Percentiles rank a stretch among this genome's conserved stretches.
These are phyloP conservation scores for Caenorhabditis brenneri DNA, from an alignment of 1,140 invertebrate genomes.

Conservation along the genomic window DNA sequence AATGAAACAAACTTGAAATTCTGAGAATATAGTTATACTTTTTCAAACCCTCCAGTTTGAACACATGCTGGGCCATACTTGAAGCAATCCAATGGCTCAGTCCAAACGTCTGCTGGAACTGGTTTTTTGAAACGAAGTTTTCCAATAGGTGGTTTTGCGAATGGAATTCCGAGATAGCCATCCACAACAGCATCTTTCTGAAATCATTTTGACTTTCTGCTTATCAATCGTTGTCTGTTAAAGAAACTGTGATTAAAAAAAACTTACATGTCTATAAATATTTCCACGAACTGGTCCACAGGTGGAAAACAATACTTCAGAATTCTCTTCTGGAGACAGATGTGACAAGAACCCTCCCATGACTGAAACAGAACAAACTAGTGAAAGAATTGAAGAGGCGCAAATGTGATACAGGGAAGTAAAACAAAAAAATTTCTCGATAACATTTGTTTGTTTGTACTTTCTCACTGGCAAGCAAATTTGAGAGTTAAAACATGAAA, in stretches of 20 bases:
- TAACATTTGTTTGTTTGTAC: no score
- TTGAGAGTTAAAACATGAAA: no score
- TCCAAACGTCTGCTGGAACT: neutral
- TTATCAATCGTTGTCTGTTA: no score
- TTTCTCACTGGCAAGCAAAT: no score
- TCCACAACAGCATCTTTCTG: neutral
- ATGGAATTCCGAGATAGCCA: slow-evolving; percentile 52
- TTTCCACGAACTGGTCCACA: neutral
- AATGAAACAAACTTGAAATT: neutral
- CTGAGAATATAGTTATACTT: neutral
- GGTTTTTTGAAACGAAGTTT: slow-evolving; percentile 35
- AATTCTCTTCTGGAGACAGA: neutral
- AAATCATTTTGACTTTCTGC: no score
- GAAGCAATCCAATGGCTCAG: neutral
- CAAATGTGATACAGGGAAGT: no score
- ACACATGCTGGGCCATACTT: neutral
- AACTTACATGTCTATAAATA: neutral
- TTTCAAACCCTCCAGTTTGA: neutral
- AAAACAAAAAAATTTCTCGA: no score
- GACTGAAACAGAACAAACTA: no score
- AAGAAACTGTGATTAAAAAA: neutral
- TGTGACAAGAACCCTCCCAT: neutral
- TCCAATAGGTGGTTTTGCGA: slow-evolving; percentile 32
- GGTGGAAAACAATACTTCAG: neutral
- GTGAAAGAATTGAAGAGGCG: no score